phyloP scores from a whole-genome alignment of 2,797 vertebrate genomes.

The Alcedo quadribrachys region DNA sequence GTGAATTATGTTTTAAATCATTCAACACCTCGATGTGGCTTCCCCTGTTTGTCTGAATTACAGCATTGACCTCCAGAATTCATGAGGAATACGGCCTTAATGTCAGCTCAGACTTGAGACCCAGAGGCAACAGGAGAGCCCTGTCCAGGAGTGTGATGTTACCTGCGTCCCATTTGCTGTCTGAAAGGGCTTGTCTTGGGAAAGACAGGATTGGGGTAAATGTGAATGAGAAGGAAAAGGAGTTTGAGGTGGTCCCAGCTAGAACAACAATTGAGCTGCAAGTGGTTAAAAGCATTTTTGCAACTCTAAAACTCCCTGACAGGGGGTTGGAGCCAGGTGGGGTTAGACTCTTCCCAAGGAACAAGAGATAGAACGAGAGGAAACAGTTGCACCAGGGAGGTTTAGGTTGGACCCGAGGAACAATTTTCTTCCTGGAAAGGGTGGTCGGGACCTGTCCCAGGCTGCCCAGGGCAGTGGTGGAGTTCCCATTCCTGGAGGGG shows the following conservation, averaged over 20 bases:
- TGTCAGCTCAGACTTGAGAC: not conserved
- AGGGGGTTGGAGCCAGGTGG: not conserved
- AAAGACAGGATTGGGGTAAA: not conserved
- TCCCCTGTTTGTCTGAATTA: conserved; percentile 13
- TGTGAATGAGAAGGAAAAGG: not conserved
- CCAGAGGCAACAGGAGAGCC: not conserved
- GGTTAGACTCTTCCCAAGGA: not conserved
- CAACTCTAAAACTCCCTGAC: not conserved
- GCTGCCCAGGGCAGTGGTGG: not conserved
- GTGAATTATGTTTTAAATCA: conserved; percentile 49
- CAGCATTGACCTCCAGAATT: not conserved
- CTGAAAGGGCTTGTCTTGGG: not conserved
- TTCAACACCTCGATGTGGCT: conserved; percentile 19
- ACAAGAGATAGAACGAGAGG: too few relatives aligned
- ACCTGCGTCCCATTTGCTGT: not conserved
- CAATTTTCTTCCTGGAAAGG: not conserved
- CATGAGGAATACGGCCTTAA: not conserved
- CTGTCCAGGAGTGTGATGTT: accelerated
- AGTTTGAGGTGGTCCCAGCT: not conserved
- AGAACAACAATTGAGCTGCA: not conserved
- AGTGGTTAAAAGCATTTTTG: not conserved
- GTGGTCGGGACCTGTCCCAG: not conserved
- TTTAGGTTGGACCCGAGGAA: not conserved
- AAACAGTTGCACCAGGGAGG: not conserved
- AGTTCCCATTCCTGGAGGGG: not conserved